These are phyloP conservation scores for Drosophila saltans DNA, from an alignment of 1,140 invertebrate species.

Conservation along the genomic window DNA sequence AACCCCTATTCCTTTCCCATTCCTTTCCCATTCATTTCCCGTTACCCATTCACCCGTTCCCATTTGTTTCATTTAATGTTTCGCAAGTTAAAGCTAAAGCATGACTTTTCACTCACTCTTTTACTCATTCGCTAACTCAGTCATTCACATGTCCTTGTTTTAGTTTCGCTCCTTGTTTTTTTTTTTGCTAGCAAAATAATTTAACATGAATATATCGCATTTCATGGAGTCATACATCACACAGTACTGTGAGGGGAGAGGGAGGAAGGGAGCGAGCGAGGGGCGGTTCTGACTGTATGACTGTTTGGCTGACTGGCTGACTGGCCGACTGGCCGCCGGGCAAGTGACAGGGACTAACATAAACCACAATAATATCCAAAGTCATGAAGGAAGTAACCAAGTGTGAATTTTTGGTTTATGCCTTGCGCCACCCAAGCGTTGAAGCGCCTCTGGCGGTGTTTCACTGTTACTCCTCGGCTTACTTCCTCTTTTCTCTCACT, in stretches of 20 bases:
- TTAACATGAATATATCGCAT: constrained; percentile 82
- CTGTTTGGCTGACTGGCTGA: background rate
- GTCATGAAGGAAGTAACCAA: constrained; percentile 82
- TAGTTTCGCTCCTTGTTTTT: background rate
- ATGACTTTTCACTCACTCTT: background rate
- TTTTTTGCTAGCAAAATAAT: constrained; percentile 59
- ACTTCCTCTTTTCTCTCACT: constrained; percentile 8
- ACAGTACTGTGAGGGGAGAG: constrained; percentile 19
- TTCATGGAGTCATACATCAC: constrained; percentile 80
- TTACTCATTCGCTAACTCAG: background rate
- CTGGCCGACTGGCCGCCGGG: constrained; percentile 38
- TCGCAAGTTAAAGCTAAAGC: constrained; percentile 4
- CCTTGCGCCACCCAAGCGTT: constrained; percentile 56
- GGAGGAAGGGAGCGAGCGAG: background rate
- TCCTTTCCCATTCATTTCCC: background rate
- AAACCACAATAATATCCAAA: constrained; percentile 82
- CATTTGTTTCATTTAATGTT: constrained; percentile 7
- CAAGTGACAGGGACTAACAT: constrained; percentile 81
- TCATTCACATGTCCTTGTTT: constrained; percentile 9
- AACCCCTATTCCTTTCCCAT: too few species aligned
- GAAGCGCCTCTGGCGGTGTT: constrained; percentile 32
- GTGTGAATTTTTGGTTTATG: constrained; percentile 81
- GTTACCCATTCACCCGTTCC: background rate
- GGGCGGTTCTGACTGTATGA: constrained; percentile 22
- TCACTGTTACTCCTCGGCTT: constrained; percentile 4